Evolutionary conservation across 2,888 invertebrate genomes (phyloP).

Genomic region (Lasioglossum lativentre): DNA sequence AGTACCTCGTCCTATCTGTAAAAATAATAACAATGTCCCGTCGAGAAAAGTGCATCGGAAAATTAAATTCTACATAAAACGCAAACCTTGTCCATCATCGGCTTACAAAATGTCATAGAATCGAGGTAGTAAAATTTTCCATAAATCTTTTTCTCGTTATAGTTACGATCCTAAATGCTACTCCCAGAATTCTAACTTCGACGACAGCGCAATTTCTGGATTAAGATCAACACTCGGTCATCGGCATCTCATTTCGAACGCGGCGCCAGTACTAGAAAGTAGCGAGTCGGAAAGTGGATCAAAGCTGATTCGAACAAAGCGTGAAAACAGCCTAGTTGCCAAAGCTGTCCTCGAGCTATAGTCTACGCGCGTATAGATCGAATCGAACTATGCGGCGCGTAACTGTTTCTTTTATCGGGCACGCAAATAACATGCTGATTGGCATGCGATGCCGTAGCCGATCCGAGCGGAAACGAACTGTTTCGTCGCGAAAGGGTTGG

Average conservation of each 20-base stretch:
- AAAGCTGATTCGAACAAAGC: not conserved
- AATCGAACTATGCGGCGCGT: slow-evolving; percentile 48
- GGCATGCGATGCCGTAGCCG: slow-evolving; percentile 53
- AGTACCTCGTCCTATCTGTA: not conserved
- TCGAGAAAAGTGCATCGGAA: not conserved
- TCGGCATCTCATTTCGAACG: not conserved
- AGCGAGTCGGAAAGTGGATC: slow-evolving; percentile 3
- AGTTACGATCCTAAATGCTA: too few species aligned
- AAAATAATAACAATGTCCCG: not conserved
- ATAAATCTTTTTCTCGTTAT: too few species aligned
- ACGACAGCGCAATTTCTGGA: too few species aligned
- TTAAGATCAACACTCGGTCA: not conserved
- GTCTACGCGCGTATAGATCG: slow-evolving; percentile 55
- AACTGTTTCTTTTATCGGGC: slow-evolving; percentile 67
- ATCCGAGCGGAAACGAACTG: slow-evolving; percentile 65
- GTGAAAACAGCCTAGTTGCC: slow-evolving; percentile 11
- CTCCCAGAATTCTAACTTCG: too few species aligned
- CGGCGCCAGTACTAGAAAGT: not conserved
- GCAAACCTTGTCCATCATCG: too few species aligned
- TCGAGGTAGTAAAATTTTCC: too few species aligned
- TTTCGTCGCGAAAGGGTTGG: slow-evolving; percentile 66
- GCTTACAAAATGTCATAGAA: too few species aligned
- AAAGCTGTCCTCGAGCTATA: not conserved
- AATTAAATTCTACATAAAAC: not conserved
- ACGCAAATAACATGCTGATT: slow-evolving; percentile 60